phyloP scores from a whole-genome alignment of 2,888 invertebrate genomes.

The Diploptera punctata region DNA sequence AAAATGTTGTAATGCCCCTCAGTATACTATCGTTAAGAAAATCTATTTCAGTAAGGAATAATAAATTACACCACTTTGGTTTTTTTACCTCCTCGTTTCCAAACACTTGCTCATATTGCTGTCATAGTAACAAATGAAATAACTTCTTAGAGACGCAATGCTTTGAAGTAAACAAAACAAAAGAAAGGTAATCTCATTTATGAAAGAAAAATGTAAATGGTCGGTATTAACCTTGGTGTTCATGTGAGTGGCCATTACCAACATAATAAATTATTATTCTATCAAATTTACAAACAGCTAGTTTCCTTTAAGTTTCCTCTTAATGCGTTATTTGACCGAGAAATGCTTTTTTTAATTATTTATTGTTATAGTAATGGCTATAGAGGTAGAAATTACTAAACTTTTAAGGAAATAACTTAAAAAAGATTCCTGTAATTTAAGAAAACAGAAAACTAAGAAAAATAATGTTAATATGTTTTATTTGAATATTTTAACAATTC shows the following conservation, averaged over 20 bases:
- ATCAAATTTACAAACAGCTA: constrained; percentile 1
- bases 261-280: constrained; percentile 8
- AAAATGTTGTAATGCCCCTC: no score
- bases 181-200: background rate
- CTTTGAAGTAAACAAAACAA: background rate
- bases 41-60: no score
- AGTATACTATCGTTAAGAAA: no score
- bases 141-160: background rate
- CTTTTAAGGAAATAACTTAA: background rate
- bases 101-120: no score
- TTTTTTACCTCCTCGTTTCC: no score
- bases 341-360: background rate
- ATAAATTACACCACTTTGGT: no score
- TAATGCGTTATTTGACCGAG: background rate
- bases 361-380: background rate
- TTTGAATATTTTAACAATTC: no score
- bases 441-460: background rate
- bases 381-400: background rate
- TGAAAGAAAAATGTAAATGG: constrained; percentile 8
- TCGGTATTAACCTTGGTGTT: constrained; percentile 1
- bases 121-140: no score
- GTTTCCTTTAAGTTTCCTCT: background rate
- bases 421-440: background rate
- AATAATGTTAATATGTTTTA: background rate
- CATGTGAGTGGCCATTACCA: constrained; percentile 11